A percentile compares a stretch with the other conserved stretches of the same genome.
Evolutionary conservation across 2,888 invertebrate genomes (phyloP).

Genomic region (Anticlea derivata): DNA sequence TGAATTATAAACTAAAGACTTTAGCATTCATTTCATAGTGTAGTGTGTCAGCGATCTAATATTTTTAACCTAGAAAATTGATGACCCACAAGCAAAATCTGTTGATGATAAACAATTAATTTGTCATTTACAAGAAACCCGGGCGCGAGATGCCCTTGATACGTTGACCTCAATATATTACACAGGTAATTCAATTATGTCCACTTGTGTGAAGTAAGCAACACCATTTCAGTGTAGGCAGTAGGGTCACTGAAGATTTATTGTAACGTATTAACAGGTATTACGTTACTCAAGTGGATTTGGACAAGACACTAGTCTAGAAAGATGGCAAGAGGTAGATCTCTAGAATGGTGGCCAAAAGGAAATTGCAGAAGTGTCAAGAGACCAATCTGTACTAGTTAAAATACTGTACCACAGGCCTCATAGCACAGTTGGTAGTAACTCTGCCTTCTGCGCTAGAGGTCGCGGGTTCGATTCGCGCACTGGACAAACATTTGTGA

Average conservation of each 20-base stretch:
- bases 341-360: too few species aligned
- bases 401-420: too few species aligned
- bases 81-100: constrained; percentile 20
- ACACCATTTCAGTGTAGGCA: constrained; percentile 15
- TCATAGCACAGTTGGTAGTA: too few species aligned
- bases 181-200: constrained; percentile 35
- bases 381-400: too few species aligned
- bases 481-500: too few species aligned
- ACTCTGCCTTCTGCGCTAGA: too few species aligned
- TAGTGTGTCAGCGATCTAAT: too few species aligned
- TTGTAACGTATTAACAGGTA: not conserved
- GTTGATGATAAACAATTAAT: constrained; percentile 24
- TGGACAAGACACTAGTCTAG: not conserved
- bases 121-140: constrained; percentile 19
- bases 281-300: not conserved
- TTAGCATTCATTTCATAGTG: too few species aligned
- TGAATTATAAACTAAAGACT: too few species aligned
- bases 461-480: too few species aligned
- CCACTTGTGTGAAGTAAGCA: constrained; percentile 21
- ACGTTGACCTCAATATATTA: constrained; percentile 37
- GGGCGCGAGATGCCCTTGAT: constrained; percentile 32
- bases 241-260: constrained; percentile 8
- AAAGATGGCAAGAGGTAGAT: too few species aligned
- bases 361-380: too few species aligned
- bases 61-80: constrained; percentile 7